Percentiles rank a stretch among this genome's conserved stretches.
These are phyloP conservation scores for Trypoxylus dichotomus DNA, from an alignment of 1,140 invertebrate genomes.

Conservation along the genomic window DNA sequence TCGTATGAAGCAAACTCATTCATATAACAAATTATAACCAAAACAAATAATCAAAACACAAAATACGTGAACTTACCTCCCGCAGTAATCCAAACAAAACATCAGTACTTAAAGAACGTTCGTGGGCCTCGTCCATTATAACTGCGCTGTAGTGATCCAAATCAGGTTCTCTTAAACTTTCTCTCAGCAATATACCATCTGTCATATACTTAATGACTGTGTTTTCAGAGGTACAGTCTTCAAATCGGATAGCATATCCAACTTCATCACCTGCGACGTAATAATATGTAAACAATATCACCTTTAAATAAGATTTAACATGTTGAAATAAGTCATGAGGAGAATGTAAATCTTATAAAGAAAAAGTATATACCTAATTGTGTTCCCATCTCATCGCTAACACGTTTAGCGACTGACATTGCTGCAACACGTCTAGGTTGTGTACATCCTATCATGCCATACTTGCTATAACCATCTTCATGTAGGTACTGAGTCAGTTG, in stretches of 20 bases:
- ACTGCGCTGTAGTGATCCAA: constrained; percentile 94
- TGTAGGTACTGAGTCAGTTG: constrained; percentile 98
- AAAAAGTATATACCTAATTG: constrained; percentile 65
- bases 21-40: too few species aligned
- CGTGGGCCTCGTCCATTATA: constrained; percentile 99
- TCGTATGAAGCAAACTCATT: too few species aligned
- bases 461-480: constrained; percentile 94
- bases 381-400: constrained; percentile 96
- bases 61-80: constrained; percentile 69
- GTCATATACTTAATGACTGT: constrained; percentile 99
- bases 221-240: constrained; percentile 96
- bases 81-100: constrained; percentile 95
- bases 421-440: constrained; percentile 94
- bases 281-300: neutral
- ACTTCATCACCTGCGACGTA: constrained; percentile 74
- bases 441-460: constrained; percentile 95
- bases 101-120: constrained; percentile 95
- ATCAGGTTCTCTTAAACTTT: constrained; percentile 93
- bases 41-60: too few species aligned
- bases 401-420: constrained; percentile 98
- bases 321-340: neutral
- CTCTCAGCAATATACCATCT: constrained; percentile 94
- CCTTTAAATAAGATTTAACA: too few species aligned
- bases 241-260: constrained; percentile 99
- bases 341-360: too few species aligned